Conservation (phyloP, 1,140 invertebrate species). For the Sitodiplosis mosellana region DNA sequence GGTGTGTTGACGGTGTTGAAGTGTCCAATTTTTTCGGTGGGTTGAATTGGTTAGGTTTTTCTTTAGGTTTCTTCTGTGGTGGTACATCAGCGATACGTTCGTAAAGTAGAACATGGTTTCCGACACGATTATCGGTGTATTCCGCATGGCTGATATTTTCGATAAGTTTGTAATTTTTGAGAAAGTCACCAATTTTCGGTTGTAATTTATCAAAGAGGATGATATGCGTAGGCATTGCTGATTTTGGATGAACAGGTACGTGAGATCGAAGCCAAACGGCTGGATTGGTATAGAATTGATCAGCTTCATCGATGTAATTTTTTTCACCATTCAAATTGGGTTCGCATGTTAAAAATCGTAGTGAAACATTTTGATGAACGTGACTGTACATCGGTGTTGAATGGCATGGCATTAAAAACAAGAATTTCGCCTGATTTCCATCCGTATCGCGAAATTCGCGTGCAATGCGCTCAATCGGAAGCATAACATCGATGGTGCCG, state of each 20-base stretch:
- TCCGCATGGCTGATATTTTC: background rate
- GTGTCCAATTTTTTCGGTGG: too few relatives aligned
- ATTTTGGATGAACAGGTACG: conserved; percentile 27
- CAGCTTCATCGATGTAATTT: conserved; percentile 59
- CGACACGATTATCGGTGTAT: too few relatives aligned
- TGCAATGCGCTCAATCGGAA: conserved; percentile 36
- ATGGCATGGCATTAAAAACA: conserved; percentile 92
- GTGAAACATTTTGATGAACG: conserved; percentile 58
- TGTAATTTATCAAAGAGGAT: conserved; percentile 40
- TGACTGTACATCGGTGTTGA: conserved; percentile 81
- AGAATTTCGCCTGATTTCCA: conserved; percentile 32
- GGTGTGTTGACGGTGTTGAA: too few relatives aligned
- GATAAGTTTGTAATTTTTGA: background rate
- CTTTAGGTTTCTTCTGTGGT: too few relatives aligned
- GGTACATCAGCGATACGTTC: too few relatives aligned
- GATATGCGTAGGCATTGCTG: conserved; percentile 33
- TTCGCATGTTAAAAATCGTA: conserved; percentile 72
- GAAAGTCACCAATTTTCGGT: conserved; percentile 1
- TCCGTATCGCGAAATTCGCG: conserved; percentile 17
- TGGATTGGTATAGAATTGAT: conserved; percentile 60
- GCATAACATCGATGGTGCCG: conserved; percentile 59
- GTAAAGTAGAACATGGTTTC: too few relatives aligned
- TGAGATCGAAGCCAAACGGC: conserved; percentile 40
- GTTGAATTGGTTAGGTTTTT: too few relatives aligned
- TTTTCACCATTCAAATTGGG: conserved; percentile 46